Base-by-base conservation (phyloP, 2,113 vertebrate species). In the Lepus europaeus region DNA sequence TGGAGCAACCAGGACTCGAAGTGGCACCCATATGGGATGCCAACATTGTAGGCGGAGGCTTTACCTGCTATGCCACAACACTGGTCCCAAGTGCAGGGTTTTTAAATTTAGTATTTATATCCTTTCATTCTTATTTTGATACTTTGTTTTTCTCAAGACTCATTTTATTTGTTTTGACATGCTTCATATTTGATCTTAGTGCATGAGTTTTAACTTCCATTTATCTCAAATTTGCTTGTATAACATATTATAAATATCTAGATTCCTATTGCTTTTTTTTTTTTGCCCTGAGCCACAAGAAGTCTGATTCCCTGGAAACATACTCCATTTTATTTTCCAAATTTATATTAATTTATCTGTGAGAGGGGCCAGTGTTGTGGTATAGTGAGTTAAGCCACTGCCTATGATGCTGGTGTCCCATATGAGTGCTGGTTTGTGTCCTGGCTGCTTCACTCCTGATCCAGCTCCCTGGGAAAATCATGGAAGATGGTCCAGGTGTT, bases 151-250 rank as follows among this genome's bases (percentile, higher is more conserved):
- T 59, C 29, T 74, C 33, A 76, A 87, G 39, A 49, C 33, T 68
- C 77, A 64, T 45, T 96, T 74, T 84, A 1, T 74, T 92, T 83
- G 8, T 90, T 81, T 59, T 84, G 33, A 33, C 2, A 20, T 88
- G 68, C 77, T 90, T 87, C 11, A 45, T 53, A 77, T 68, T 69
- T 73, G n/a, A 61, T 68, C 39, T 84, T 27, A 79, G 59, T n/a
- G 49, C n/a, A n/a, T 20, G 6, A 4, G 45, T 89, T 84, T 69
- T 80, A 92, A 69, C 23, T 87, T 4, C 9, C 56, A 31, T 66
- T 95, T 85, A 49, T 89, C 29, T 91, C 76, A 79, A 87, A 87
- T 63, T 31, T 95, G 17, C 33, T 74, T 89, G 33, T 83, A 29
- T 39, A 33, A 10, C 14, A 45, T 56, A 81, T 70, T 59, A 63